A percentile compares a stretch with the other conserved stretches of the same genome.
Evolutionary conservation across 1,140 invertebrate species (phyloP).

Genomic region (Pseudomyrmex dendroicus): DNA sequence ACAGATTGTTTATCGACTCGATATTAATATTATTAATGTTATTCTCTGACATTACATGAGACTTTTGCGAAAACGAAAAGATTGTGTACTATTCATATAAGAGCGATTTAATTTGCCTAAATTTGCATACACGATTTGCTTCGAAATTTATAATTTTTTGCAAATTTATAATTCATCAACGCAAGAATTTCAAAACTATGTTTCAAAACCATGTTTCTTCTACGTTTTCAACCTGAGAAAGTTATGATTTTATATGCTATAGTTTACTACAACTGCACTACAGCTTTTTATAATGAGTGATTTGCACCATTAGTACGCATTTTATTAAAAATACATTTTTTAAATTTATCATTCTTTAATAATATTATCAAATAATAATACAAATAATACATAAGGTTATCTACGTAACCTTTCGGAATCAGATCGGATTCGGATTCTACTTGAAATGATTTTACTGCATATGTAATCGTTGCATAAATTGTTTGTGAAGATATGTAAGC

Average conservation of each 20-base stretch:
- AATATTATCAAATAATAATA: too few relatives aligned
- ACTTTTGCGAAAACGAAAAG: not conserved
- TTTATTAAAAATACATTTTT: not conserved
- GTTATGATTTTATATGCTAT: constrained; percentile 41
- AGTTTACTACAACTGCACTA: constrained; percentile 29
- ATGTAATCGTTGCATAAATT: not conserved
- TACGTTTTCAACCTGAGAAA: constrained; percentile 49
- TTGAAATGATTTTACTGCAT: not conserved
- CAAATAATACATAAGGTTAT: too few relatives aligned
- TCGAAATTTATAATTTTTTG: not conserved
- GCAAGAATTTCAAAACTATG: constrained; percentile 64
- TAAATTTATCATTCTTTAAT: not conserved
- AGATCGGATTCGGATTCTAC: too few relatives aligned
- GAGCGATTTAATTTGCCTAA: constrained; percentile 43
- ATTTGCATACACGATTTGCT: constrained; percentile 56
- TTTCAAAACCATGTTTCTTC: constrained; percentile 28
- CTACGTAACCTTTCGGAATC: too few relatives aligned
- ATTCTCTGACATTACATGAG: not conserved
- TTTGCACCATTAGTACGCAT: not conserved
- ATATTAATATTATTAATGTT: constrained; percentile 39
- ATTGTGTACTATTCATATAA: too few relatives aligned
- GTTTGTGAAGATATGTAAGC: not conserved
- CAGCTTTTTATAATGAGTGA: constrained; percentile 2
- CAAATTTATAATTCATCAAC: constrained; percentile 27
- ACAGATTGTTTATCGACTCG: constrained; percentile 23